These are phyloP conservation scores for Temnothorax unifasciatus DNA, from an alignment of 2,888 invertebrate species.

Conservation along the genomic window DNA sequence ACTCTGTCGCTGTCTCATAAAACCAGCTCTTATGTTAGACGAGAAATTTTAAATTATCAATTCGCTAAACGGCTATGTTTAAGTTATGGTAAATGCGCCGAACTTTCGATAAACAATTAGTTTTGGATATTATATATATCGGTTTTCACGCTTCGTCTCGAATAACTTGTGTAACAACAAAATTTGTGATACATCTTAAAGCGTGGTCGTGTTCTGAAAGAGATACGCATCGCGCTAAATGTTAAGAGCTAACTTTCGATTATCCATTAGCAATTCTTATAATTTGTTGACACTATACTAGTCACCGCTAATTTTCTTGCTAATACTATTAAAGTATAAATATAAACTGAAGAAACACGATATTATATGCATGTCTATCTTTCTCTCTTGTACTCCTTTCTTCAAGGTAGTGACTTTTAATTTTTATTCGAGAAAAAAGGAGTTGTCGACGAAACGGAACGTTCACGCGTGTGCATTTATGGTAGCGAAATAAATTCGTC, in stretches of 20 bases:
- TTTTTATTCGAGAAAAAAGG: neutral
- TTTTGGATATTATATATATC: conserved; percentile 28
- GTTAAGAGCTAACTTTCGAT: conserved; percentile 1
- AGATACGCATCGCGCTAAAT: neutral
- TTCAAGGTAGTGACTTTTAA: neutral
- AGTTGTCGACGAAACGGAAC: neutral
- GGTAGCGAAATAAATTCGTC: conserved; percentile 25
- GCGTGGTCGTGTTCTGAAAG: conserved; percentile 4
- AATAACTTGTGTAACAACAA: neutral
- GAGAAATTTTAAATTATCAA: conserved; percentile 67
- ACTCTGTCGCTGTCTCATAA: conserved; percentile 75
- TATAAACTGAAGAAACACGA: neutral
- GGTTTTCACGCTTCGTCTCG: conserved; percentile 25
- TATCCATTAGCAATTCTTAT: neutral
- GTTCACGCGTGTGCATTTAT: neutral
- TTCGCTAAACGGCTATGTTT: conserved; percentile 70
- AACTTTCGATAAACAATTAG: conserved; percentile 38
- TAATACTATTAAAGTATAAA: neutral
- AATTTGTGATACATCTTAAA: neutral
- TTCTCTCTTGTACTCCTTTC: neutral
- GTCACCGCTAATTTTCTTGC: neutral
- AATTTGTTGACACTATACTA: neutral
- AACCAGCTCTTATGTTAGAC: conserved; percentile 55
- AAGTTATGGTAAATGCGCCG: conserved; percentile 71
- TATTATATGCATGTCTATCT: neutral